Evolutionary conservation across 2,113 vertebrate species (phyloP).

Genomic region (Cryptotis parvus): DNA sequence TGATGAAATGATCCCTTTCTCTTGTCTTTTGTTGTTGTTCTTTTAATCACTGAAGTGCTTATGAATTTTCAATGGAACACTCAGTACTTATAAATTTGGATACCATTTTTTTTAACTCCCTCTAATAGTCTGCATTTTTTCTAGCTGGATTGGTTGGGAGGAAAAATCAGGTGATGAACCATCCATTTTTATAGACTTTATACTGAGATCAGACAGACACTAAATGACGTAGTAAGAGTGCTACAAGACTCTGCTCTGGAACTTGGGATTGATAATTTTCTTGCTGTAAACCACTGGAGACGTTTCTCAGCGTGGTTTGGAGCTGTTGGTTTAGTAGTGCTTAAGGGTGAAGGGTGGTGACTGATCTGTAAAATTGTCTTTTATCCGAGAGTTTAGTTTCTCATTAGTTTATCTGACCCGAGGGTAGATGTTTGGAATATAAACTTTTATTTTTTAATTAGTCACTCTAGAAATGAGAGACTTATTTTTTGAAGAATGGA

Average conservation of each 20-base stretch:
- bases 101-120: neutral
- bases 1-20: conserved; percentile 41
- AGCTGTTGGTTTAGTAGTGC: conserved; percentile 24
- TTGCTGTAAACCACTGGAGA: conserved; percentile 54
- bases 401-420: conserved; percentile 68
- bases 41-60: conserved; percentile 36
- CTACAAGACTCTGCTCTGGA: neutral
- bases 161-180: neutral
- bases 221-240: neutral
- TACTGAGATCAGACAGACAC: conserved; percentile 34
- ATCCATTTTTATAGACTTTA: conserved; percentile 20
- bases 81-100: neutral
- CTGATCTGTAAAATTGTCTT: conserved; percentile 72
- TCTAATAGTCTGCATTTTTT: conserved; percentile 39
- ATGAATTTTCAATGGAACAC: conserved; percentile 4
- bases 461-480: conserved; percentile 72
- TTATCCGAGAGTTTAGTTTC: conserved; percentile 70
- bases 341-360: conserved; percentile 61
- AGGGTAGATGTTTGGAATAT: conserved; percentile 31
- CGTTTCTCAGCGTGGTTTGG: conserved; percentile 16
- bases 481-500: conserved; percentile 78
- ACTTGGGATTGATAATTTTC: neutral
- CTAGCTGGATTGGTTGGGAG: neutral
- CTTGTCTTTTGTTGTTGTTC: neutral
- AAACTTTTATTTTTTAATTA: conserved; percentile 72